Base-by-base conservation (phyloP, 2,888 invertebrate genomes). In the Amphipoea lucens region DNA sequence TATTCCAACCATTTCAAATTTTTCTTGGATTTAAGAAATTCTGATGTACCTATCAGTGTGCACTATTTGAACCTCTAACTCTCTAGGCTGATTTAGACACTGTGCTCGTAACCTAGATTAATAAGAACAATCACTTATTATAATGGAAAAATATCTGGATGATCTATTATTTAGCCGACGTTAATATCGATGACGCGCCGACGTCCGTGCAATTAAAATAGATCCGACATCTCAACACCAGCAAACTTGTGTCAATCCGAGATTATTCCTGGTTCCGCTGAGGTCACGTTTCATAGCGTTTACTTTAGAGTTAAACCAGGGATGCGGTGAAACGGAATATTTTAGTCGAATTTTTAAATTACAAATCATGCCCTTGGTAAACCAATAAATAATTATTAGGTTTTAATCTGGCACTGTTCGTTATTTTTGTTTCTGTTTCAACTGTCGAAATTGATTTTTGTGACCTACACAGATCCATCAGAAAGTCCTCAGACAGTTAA, bases 151-250 rank as follows among this genome's bases (percentile, higher is more conserved):
- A 76, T 69, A 77, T 78, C 86, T 82, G 80, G 75, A 83, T 86
- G 79, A 80, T 85, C 74, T 92, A 91, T 92, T 93, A 92, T 92
- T 91, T 88, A 89, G 84, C 86, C 81, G 82, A 81, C 80, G 72
- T 67, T 86, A 87, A 88, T 89, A 92, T 89, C 87, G 88, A 88
- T 92, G 93, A 94, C 92, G 93, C 87, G 78, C 82, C 87, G 74
- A 87, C 90, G 86, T 90, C 87, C 86, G 89, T 84, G 89, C 86
- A 90, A 90, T 93, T 90, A 92, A 94, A 95, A 94, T 94, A 94
- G 93, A 93, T 90, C 90, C 88, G 87, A 91, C 89, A 87, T 91
- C 87, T 86, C 87, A 83, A 87, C 90, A 89, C 87, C 83, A 82
- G 83, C 88, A 89, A 92, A 88, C 87, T 88, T 85, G 90, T 92